phyloP scores from a whole-genome alignment of 2,888 invertebrate species.

The Drosophila vallismaia region DNA sequence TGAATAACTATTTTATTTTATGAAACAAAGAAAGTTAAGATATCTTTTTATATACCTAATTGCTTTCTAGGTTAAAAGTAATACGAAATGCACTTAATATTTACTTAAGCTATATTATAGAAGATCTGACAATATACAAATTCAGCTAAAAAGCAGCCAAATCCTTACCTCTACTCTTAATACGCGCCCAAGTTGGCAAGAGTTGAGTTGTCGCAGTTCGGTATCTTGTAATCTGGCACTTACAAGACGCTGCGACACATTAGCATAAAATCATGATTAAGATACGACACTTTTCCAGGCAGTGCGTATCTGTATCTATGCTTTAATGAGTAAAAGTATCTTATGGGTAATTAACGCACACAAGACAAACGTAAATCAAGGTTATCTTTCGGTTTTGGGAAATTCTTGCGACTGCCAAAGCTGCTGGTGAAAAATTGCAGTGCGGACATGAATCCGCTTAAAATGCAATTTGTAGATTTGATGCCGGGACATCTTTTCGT shows the following conservation, averaged over 20 bases:
- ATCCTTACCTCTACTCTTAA: constrained; percentile 6
- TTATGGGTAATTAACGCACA: constrained; percentile 66
- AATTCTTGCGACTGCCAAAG: constrained; percentile 32
- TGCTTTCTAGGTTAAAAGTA: too few relatives aligned
- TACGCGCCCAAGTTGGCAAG: constrained; percentile 30
- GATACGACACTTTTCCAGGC: constrained; percentile 60
- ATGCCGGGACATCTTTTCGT: constrained; percentile 12
- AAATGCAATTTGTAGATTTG: constrained; percentile 73
- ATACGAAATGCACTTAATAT: too few relatives aligned
- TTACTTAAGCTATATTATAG: too few relatives aligned
- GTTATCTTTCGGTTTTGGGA: constrained; percentile 50
- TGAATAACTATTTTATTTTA: not conserved
- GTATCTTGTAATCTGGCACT: constrained; percentile 64
- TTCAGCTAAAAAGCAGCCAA: not conserved
- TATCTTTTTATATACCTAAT: too few relatives aligned
- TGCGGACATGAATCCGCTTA: constrained; percentile 55
- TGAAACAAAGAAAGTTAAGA: too few relatives aligned
- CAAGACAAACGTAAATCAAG: constrained; percentile 65
- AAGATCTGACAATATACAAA: not conserved
- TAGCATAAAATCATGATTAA: constrained; percentile 81
- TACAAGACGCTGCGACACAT: constrained; percentile 76
- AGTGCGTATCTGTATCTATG: constrained; percentile 37
- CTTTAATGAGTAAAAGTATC: constrained; percentile 52
- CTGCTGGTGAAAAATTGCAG: constrained; percentile 68
- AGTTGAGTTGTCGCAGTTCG: constrained; percentile 47